Base-by-base conservation (phyloP, 2,888 invertebrate genomes). In the Hyposoter didymator region DNA sequence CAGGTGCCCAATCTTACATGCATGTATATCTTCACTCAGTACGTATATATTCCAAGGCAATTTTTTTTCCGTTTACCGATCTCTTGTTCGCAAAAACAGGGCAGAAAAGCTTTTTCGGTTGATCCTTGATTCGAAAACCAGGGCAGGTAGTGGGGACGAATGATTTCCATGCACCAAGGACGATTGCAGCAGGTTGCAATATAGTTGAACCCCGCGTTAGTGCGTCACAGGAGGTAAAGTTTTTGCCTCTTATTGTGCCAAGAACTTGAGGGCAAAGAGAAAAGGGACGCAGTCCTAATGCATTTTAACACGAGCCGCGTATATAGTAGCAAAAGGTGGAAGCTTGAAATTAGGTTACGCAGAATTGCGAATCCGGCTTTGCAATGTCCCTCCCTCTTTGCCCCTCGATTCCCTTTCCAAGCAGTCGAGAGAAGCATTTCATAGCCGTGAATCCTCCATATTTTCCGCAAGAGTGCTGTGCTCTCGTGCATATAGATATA, bases 21-120 rank as follows among this genome's bases (percentile, higher is more conserved):
- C 35, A 47, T 14, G 45, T 66, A 22, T 84, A 78, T 78, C 17
- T 55, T 22, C 32, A 19, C 32, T 14, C 64, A 49, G 5, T 35
- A 6, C 0, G 6, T 64, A 22, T 39, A 64, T 64, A 1, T 43
- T 32, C 43, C 14, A 28, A 64, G 43, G 52, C 62, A 49, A 43
- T 79, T 45, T 28, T 66, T 79, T 79, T 49, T 35, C 55, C 45
- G 59, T 76, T 85, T 47, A 39, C 43, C 49, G 43, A 64, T 83
- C 73, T 39, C 76, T n/a, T 59, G 55, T 66, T 75, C 14, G 55
- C 62, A 12, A 67, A 75, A 87, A 73, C 19, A 75, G 80, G 55
- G 79, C 66, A 84, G 87, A 86, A 87, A 88, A 89, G 87, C 89
- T 88, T 79, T 80, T 86, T 87, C 74, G 84, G 84, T 78, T 69